Percentiles rank a stretch among this genome's conserved stretches.
Conservation (phyloP, 2,113 vertebrate species). For the Bothrops jararaca region DNA sequence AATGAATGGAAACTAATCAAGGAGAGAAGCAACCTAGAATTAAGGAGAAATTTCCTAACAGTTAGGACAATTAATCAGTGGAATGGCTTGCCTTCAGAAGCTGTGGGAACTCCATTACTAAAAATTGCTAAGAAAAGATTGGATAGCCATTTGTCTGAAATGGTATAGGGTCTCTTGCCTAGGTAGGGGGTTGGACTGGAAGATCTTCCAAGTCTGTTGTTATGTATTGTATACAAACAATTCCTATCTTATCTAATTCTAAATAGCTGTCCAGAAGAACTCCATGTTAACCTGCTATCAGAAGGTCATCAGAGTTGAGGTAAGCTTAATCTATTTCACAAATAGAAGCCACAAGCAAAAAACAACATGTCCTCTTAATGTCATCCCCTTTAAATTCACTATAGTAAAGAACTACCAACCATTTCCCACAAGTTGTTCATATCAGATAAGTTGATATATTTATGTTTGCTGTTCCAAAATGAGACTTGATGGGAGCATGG, state of each 20-base stretch:
- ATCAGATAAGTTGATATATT: not conserved
- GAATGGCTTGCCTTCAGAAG: not conserved
- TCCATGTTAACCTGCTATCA: not conserved
- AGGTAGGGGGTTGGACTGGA: not conserved
- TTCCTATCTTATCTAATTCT: not conserved
- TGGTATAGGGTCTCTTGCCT: no score
- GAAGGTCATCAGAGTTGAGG: not conserved
- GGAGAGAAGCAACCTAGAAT: not conserved
- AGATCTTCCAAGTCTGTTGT: not conserved
- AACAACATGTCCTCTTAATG: not conserved
- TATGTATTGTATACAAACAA: not conserved
- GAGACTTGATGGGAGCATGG: not conserved
- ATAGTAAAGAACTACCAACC: not conserved
- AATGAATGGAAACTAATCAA: not conserved
- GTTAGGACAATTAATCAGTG: not conserved
- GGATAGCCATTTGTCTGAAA: no score
- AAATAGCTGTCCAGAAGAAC: not conserved
- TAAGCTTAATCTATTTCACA: not conserved
- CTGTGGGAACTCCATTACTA: no score
- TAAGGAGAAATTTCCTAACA: not conserved
- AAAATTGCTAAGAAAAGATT: no score
- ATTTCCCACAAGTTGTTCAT: not conserved
- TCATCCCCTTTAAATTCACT: not conserved
- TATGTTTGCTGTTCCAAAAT: not conserved
- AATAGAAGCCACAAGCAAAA: not conserved